Base-by-base conservation (phyloP, 2,113 vertebrate species). In the Cyphomyrus plagiostoma region DNA sequence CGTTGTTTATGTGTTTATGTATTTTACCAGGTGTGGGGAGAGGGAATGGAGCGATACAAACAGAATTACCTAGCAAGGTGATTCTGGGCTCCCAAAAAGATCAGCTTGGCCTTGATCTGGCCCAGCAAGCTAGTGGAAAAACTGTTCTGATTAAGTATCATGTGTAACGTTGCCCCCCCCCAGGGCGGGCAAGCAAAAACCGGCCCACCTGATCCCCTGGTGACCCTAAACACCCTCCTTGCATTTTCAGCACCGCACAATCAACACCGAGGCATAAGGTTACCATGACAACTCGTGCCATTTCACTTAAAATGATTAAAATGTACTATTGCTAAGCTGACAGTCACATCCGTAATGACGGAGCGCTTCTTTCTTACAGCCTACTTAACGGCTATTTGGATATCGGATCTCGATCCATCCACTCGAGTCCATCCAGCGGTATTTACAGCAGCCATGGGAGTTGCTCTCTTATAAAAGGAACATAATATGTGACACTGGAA, bases 291-390 rank as follows among this genome's bases (percentile, higher is more conserved):
- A 84, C 82, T n/a, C 82, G 19, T 3, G 23, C 21, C 82, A 48
- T 84, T 45, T 84, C 82, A 46, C 82, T 84, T 84, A 35, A 35
- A 35, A 35, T n/a, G 82, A 84, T 84, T 84, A n/a, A 45, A 84
- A 84, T 45, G 82, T 42, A 45, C 77, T 8, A 23, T 45, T 21
- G 45, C 39, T 48, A 42, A 80, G 74, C 35, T 80, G 74, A 80
- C 74, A 42, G 0, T 42, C 30, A 48, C 45, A 11, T 19, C 45
- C 45, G 48, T 84, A 48, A 84, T 48, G 42, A 84, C 19, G 39
- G 23, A 11, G 9, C 21, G 11, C 39, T 84, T 45, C 21, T 45
- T 48, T 10, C 8, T n/a, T 13, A 45, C 82, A 42, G 74, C 35
- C 74, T 80, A 80, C 17, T 80, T 80, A 80, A 80, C 6, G 74